phyloP scores from a whole-genome alignment of 1,140 invertebrate genomes.

The Linepithema humile region DNA sequence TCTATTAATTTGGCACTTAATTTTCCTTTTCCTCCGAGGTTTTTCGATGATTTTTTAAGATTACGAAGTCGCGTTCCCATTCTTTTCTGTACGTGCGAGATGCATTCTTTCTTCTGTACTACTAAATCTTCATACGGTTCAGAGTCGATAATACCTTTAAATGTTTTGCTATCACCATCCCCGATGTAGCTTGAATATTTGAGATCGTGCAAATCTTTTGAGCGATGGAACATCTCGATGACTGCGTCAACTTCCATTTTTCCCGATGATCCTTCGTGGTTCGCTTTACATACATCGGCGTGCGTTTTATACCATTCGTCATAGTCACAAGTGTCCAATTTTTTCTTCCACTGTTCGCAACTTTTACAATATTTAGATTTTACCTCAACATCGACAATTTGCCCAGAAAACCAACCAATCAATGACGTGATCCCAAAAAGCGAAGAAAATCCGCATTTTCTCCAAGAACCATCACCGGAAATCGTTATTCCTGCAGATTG shows the following conservation, averaged over 20 bases:
- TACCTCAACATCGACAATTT: conserved; percentile 11
- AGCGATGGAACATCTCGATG: conserved; percentile 53
- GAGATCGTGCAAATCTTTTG: conserved; percentile 35
- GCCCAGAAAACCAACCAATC: conserved; percentile 32
- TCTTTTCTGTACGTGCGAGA: no score
- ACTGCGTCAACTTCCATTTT: conserved; percentile 63
- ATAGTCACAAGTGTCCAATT: conserved; percentile 1
- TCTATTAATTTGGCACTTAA: not conserved
- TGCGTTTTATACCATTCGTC: not conserved
- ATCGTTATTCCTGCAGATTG: conserved; percentile 28
- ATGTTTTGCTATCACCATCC: conserved; percentile 29
- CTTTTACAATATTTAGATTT: conserved; percentile 15
- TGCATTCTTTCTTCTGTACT: no score
- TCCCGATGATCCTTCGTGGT: conserved; percentile 57
- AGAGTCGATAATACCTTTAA: no score
- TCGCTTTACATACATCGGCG: conserved; percentile 11
- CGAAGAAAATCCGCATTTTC: conserved; percentile 53
- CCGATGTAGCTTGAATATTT: no score
- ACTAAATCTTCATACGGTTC: no score
- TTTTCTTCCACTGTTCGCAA: conserved; percentile 49
- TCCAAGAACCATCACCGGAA: conserved; percentile 66
- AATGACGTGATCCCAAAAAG: no score
- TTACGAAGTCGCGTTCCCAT: no score
- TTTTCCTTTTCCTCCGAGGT: not conserved
- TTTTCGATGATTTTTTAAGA: not conserved